Evolutionary conservation across 2,797 vertebrate species (phyloP).

Genomic region (Mus minutoides): DNA sequence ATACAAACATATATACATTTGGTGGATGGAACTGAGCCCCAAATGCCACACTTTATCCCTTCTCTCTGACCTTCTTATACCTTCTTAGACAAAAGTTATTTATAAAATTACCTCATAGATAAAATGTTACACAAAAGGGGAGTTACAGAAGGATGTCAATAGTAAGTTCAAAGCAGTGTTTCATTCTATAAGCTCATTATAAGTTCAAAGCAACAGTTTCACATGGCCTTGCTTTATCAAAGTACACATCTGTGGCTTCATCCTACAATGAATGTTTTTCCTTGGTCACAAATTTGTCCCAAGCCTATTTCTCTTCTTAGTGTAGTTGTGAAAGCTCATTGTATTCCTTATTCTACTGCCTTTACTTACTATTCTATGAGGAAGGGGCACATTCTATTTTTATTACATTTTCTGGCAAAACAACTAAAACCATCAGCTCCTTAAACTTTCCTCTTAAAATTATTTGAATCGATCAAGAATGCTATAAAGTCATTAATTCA

Average conservation of each 20-base stretch:
- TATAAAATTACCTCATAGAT: background rate
- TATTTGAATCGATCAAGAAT: background rate
- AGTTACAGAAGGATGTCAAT: background rate
- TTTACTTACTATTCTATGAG: background rate
- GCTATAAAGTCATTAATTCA: background rate
- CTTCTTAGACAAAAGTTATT: background rate
- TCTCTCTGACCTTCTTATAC: background rate
- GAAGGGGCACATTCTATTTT: background rate
- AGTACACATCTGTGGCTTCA: background rate
- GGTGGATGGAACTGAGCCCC: background rate
- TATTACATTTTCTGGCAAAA: background rate
- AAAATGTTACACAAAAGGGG: background rate
- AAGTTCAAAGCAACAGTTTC: background rate
- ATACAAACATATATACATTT: background rate
- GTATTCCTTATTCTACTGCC: background rate
- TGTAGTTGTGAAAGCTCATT: background rate
- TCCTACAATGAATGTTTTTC: background rate
- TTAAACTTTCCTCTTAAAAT: background rate
- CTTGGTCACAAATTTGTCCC: background rate
- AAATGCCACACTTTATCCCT: background rate
- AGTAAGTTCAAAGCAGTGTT: background rate
- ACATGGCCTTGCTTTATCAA: background rate
- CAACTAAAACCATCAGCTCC: background rate
- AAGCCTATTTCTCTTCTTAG: background rate
- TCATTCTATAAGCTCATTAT: background rate